Base-by-base conservation (phyloP, 2,888 invertebrate species). In the Chelonus formosanus region DNA sequence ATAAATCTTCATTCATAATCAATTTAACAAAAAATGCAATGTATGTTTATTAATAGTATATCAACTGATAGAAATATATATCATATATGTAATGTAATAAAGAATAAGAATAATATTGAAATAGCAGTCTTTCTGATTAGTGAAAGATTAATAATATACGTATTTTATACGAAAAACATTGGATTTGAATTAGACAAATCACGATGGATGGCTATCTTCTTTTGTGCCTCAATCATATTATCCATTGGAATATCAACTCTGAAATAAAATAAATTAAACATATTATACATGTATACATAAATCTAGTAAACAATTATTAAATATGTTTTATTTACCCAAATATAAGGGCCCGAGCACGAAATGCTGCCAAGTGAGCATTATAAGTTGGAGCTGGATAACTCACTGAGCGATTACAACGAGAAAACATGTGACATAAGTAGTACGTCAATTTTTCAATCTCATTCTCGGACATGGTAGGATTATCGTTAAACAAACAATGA, bases 371-470 rank as follows among this genome's bases (percentile, higher is more conserved):
- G 85, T 95, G 94, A 8, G 94, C 94, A 83, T 95, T 92, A 84
- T 95, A 95, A 0, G 94, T 94, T 1, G 95, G 94, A 2, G 94
- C 92, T 4, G 94, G 94, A 85, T 94, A 94, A 8, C 93, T 94
- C 0, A 95, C 94, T 47, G 94, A 86, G 75, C 95, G 87, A 71
- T 90, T 91, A 80, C 96, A 96, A 4, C 96, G 89, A 1, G 92
- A 88, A 85, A 93, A 96, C 86, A 94, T 85, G 80, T 96, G 94
- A 78, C 96, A 96, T 56, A 97, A 84, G 79, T 92, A 91, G 84
- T 91, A 95, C 0, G 95, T 91, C 68, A 96, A 80, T 72, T 89
- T 87, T 78, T 96, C 93, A 57, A 96, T 87, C 65, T 92, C 89
- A 80, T 95, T 91, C 71, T 92, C 89, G 0, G 87, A 85, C 72